Evolutionary conservation across 2,888 invertebrate genomes (phyloP).

Genomic region (Resseliella maxima): DNA sequence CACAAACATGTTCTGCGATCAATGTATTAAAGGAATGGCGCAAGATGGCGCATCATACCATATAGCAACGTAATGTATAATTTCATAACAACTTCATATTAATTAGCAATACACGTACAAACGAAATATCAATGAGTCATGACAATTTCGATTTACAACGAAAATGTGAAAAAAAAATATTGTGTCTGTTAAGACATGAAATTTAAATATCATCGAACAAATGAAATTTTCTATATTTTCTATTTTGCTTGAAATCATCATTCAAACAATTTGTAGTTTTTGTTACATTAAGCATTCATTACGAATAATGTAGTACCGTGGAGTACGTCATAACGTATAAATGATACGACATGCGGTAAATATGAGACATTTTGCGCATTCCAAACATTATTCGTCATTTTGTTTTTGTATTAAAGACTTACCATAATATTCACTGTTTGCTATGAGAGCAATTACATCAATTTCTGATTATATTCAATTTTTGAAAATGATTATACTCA

Average conservation of each 20-base stretch:
- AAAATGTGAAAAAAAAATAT: not conserved
- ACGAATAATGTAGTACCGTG: no score
- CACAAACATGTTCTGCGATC: conserved; percentile 7
- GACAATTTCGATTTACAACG: not conserved
- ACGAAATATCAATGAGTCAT: not conserved
- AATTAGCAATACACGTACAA: not conserved
- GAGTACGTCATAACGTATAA: not conserved
- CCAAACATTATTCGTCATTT: not conserved
- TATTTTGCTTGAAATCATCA: no score
- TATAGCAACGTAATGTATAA: not conserved
- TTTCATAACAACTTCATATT: conserved; percentile 24
- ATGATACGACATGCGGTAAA: not conserved
- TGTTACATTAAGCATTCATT: no score
- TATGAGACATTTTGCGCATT: not conserved
- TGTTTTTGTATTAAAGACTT: not conserved
- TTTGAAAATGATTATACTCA: not conserved
- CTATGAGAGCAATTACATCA: not conserved
- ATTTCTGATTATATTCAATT: not conserved
- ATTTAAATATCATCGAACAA: not conserved
- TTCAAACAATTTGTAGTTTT: not conserved
- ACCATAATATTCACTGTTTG: not conserved
- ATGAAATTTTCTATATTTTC: not conserved
- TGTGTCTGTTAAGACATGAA: no score
- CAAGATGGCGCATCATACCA: not conserved
- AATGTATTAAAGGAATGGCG: not conserved